Conservation (phyloP, 1,140 invertebrate genomes). For the Brachionus rubens region DNA sequence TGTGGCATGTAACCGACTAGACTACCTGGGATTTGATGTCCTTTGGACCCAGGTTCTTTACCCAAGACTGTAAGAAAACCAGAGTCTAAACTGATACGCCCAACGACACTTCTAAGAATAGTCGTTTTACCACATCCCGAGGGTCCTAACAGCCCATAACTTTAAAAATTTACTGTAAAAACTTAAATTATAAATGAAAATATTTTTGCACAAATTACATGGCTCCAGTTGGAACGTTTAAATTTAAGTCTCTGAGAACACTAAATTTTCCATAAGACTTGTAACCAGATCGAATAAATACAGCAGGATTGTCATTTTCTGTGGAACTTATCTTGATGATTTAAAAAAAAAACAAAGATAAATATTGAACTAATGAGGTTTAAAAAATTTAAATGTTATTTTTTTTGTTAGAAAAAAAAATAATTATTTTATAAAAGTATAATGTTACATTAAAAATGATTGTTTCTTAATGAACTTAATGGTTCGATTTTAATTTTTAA, state of each 20-base stretch:
- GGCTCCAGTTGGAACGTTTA: constrained; percentile 83
- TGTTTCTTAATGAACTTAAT: too few species aligned
- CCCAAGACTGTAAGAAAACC: constrained; percentile 57
- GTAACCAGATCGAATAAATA: not conserved
- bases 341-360: not conserved
- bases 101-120: constrained; percentile 58
- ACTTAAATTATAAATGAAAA: not conserved
- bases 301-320: constrained; percentile 12
- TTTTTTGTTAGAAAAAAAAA: not conserved
- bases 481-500: not conserved
- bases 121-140: constrained; percentile 61
- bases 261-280: constrained; percentile 43
- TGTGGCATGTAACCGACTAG: constrained; percentile 62
- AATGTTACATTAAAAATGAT: too few species aligned
- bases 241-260: constrained; percentile 78
- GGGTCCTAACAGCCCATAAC: constrained; percentile 56
- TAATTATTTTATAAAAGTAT: not conserved
- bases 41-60: constrained; percentile 52
- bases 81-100: constrained; percentile 52
- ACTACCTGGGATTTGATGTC: constrained; percentile 57
- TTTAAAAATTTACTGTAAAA: constrained; percentile 47
- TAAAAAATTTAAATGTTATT: too few species aligned
- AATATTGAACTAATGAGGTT: too few species aligned
- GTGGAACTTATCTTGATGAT: not conserved
- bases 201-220: constrained; percentile 68